Evolutionary conservation across 2,113 vertebrate genomes (phyloP), one percentile per base, ranked within the genome.

Genomic region (Sarotherodon lohbergeri): DNA sequence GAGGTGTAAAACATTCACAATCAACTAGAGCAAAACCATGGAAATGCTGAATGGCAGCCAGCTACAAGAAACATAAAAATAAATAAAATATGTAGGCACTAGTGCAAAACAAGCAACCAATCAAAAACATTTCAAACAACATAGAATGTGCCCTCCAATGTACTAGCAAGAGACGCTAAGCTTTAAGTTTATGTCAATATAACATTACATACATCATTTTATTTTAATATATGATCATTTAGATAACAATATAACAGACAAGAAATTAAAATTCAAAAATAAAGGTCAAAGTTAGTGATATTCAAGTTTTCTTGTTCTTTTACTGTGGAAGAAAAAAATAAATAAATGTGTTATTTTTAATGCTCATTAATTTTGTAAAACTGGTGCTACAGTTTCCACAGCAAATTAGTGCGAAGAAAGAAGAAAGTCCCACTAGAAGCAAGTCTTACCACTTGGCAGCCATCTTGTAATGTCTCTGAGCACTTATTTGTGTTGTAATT

Each of bases 61-160:
- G 71, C 24, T 11, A 0, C 0, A 3, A 2, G 41, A 48, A 17
- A 76, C 43, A 50, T 50, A 19, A 19, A 29, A 50, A 0, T 19
- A 19, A 48, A 48, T 0, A n/a, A 66, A 39, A 66, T 22, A 66
- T 66, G 32, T 66, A 71, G 66, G 66, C n/a, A 43, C 39, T 63
- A 24, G 13, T 6, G 39, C 39, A 46, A 43, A 71, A 71, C 36
- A 71, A 71, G 8, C 66, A 71, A 24, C n/a, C 39, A 71, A 43
- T 43, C 12, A 43, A 71, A 71, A 24, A 22, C 63, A 4, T 71
- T 71, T 27, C 2, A 71, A 43, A 27, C 11, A 22, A 43, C 66
- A 71, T 16, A 24, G 13, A 73, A 46, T 73, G 5, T 24, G 39
- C 61, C 11, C 19, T 0, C 61, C 10, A 63, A 19, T 36, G 32